Conservation (phyloP, 2,797 vertebrate species). For the Aotus griseimembra region DNA sequence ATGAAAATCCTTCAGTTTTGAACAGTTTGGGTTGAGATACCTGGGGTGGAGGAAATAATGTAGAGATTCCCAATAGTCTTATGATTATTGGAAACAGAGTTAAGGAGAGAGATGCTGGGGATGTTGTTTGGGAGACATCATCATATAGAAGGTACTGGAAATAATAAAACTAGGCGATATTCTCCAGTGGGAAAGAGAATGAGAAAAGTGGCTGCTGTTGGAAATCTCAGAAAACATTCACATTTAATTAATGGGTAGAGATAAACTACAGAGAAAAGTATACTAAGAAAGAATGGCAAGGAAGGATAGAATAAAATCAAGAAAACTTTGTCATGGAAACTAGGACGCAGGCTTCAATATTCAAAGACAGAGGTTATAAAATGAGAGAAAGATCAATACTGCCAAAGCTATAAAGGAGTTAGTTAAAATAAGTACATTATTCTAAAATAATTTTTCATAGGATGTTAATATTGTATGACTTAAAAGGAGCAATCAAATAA, state of each 20-base stretch:
- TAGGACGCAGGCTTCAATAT: not conserved
- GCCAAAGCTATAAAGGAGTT: not conserved
- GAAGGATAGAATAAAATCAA: not conserved
- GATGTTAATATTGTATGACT: not conserved
- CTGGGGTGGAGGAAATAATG: not conserved
- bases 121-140: not conserved
- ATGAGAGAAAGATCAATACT: not conserved
- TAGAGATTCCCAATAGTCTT: not conserved
- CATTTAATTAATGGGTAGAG: not conserved
- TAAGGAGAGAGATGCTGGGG: not conserved
- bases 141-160: slow-evolving; percentile 31
- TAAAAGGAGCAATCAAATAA: not conserved
- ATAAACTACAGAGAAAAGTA: not conserved
- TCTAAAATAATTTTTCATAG: not conserved
- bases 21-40: not conserved
- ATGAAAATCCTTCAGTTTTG: not conserved
- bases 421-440: not conserved
- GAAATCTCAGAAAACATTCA: not conserved
- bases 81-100: not conserved
- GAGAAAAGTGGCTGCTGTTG: not conserved
- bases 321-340: not conserved
- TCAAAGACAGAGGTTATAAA: not conserved
- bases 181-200: not conserved
- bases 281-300: not conserved
- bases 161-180: slow-evolving; percentile 39